A percentile compares a stretch with the other conserved stretches of the same genome.
These are phyloP conservation scores for Hemibagrus guttatus DNA, from an alignment of 2,797 vertebrate species.

Conservation along the genomic window DNA sequence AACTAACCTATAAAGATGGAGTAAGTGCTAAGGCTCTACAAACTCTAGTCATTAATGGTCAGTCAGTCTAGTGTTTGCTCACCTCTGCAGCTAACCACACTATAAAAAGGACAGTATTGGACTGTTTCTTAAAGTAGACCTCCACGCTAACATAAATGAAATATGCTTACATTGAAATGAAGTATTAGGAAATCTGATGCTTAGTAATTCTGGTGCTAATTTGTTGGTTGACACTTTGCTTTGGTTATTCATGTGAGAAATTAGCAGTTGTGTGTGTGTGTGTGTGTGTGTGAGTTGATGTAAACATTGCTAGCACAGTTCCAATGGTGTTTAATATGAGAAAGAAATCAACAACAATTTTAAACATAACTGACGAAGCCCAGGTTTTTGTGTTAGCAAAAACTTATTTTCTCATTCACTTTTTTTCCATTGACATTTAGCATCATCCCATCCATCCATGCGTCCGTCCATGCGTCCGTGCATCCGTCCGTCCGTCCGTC, in stretches of 20 bases:
- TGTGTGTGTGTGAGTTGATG: neutral
- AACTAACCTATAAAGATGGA: neutral
- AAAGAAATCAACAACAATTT: neutral
- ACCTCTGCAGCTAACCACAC: no score
- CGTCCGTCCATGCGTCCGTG: neutral
- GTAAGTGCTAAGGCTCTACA: neutral
- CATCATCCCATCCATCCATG: neutral
- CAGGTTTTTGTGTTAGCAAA: neutral
- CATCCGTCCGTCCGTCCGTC: neutral
- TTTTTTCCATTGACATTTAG: neutral
- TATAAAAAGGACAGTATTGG: neutral
- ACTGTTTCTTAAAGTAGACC: neutral
- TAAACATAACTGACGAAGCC: neutral
- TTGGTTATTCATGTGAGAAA: neutral
- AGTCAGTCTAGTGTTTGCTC: neutral
- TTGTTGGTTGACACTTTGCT: neutral
- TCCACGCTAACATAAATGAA: neutral
- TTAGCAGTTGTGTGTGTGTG: no score
- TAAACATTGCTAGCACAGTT: neutral
- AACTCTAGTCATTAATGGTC: neutral
- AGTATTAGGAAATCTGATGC: neutral
- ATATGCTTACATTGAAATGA: neutral
- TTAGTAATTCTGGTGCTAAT: neutral
- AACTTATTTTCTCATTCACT: neutral
- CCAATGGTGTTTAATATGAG: neutral